Base-by-base conservation (phyloP, 2,113 vertebrate species). In the Gavia stellata region DNA sequence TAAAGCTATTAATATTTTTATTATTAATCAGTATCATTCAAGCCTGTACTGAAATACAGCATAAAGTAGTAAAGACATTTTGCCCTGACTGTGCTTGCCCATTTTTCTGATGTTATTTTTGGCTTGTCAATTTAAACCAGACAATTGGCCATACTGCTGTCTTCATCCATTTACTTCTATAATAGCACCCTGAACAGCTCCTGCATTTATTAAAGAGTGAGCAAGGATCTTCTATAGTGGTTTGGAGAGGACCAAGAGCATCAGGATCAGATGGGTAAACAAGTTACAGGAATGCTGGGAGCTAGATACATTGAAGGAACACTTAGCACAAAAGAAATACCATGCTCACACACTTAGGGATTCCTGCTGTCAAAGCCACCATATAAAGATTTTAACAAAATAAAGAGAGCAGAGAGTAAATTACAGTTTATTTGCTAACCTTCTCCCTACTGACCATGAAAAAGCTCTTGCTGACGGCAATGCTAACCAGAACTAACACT, bases 61-160 rank as follows among this genome's bases (percentile, higher is more conserved):
- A 67, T 8, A 40, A 70, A 56, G 52, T 13, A 67, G 16, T 15
- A 63, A 63, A 50, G 26, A 34, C 11, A 16, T 29, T 68, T 65
- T 52, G 17, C 77, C 36, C 55, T 50, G 61, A 17, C 31, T 65
- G 4, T 38, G 17, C 34, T 71, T 55, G 78, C 45, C 19, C 49
- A 40, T 17, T 29, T 56, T 70, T 83, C 8, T 16, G 0, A 36
- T 31, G 20, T 17, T 72, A n/a, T 75, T 94, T 90, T 67, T 38
- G 58, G 10, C 14, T 50, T 68, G 12, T 68, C 52, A 40, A 0
- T 90, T 85, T 68, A 75, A 78, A 71, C 5, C 26, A 91, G 65
- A 42, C 72, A 71, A 66, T 1, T 34, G 23, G 28, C 19, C 3
- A 0, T 17, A 33, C 36, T 1, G 1, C 16, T 26, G n/a, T 71